Evolutionary conservation across 2,113 vertebrate species (phyloP).

Genomic region (Apteryx mantelli): DNA sequence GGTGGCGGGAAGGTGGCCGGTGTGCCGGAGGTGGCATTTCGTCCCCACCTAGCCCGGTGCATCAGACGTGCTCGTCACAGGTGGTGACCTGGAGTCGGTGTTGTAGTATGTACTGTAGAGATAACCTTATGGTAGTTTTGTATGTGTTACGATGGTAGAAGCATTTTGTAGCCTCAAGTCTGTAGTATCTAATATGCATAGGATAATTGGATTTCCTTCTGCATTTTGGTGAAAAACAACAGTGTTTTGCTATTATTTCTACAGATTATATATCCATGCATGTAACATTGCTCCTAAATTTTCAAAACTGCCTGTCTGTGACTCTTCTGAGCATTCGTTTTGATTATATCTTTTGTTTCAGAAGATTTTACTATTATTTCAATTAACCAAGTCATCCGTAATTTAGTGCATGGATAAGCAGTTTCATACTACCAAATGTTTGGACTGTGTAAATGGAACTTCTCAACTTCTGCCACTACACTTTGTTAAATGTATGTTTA

Average conservation of each 20-base stretch:
- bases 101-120: conserved; percentile 78
- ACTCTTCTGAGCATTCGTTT: conserved; percentile 55
- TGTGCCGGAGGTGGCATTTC: conserved; percentile 63
- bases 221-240: conserved; percentile 74
- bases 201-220: conserved; percentile 76
- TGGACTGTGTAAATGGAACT: conserved; percentile 69
- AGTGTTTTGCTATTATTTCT: conserved; percentile 76
- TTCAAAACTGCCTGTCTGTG: conserved; percentile 62
- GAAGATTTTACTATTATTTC: conserved; percentile 37
- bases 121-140: conserved; percentile 75
- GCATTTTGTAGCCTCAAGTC: conserved; percentile 76
- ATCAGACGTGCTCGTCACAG: conserved; percentile 21
- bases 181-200: conserved; percentile 76
- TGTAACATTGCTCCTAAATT: conserved; percentile 70
- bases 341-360: conserved; percentile 13
- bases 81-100: conserved; percentile 68
- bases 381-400: conserved; percentile 18
- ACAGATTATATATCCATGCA: conserved; percentile 73
- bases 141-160: conserved; percentile 75
- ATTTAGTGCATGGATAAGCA: conserved; percentile 78
- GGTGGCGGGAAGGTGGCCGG: conserved; percentile 1
- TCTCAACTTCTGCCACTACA: conserved; percentile 63
- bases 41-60: conserved; percentile 25
- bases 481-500: conserved; percentile 71
- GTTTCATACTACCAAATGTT: conserved; percentile 72